Conservation (phyloP, 2,888 invertebrate species). For the Endotricha flammealis region DNA sequence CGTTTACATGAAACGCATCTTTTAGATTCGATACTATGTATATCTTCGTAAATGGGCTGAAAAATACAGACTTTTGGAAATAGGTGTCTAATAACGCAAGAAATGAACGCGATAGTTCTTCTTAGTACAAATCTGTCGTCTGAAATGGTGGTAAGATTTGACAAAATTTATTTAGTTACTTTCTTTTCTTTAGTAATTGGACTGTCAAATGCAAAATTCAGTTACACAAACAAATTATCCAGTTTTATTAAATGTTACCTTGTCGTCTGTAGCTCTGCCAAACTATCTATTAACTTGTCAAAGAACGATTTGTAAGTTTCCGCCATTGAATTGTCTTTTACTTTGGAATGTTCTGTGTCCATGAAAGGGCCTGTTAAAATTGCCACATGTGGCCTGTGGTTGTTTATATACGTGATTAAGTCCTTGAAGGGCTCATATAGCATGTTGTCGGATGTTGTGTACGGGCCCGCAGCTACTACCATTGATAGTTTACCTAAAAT, state of each 20-base stretch:
- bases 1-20: conserved; percentile 87
- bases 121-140: too few species aligned
- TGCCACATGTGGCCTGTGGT: conserved; percentile 86
- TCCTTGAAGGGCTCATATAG: conserved; percentile 90
- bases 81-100: too few species aligned
- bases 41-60: conserved; percentile 82
- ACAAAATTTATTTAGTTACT: too few species aligned
- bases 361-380: conserved; percentile 92
- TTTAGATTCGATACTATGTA: conserved; percentile 86
- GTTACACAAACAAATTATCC: too few species aligned
- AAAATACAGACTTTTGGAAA: too few species aligned
- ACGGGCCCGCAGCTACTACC: conserved; percentile 90
- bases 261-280: conserved; percentile 75
- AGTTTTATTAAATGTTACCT: conserved; percentile 79
- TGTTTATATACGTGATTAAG: conserved; percentile 81
- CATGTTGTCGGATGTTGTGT: conserved; percentile 86
- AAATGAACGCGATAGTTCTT: too few species aligned
- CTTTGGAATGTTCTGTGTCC: conserved; percentile 81
- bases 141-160: too few species aligned
- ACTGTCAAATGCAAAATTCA: too few species aligned
- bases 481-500: conserved; percentile 78
- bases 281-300: conserved; percentile 81
- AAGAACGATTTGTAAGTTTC: conserved; percentile 87
- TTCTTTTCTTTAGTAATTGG: too few species aligned
- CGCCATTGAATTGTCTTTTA: conserved; percentile 79